A percentile compares a stretch with the other conserved stretches of the same genome.
These are phyloP conservation scores for Portunus trituberculatus DNA, from an alignment of 1,140 invertebrate species.

Conservation along the genomic window DNA sequence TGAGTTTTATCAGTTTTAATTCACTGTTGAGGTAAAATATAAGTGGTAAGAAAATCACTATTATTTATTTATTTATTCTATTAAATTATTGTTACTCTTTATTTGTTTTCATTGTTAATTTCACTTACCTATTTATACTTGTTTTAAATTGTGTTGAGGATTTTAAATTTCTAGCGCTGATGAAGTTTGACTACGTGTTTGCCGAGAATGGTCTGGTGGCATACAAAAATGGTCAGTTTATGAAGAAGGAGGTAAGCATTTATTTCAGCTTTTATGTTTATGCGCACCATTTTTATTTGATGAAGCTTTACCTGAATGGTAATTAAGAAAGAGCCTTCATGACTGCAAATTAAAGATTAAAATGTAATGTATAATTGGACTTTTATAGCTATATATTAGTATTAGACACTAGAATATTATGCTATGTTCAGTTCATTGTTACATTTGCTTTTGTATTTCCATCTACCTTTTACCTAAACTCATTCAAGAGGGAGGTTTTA, in stretches of 20 bases:
- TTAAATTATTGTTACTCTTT: background rate
- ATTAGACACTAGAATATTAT: no score
- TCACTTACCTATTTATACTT: background rate
- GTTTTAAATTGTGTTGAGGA: background rate
- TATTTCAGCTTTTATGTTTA: background rate
- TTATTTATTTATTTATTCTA: background rate
- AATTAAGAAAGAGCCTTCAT: no score
- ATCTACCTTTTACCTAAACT: no score
- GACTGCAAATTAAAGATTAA: no score
- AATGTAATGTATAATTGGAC: no score
- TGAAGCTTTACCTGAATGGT: no score
- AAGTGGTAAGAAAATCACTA: no score
- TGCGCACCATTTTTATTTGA: no score
- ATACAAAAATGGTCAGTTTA: constrained; percentile 87
- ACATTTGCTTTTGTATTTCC: no score
- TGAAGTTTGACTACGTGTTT: constrained; percentile 95
- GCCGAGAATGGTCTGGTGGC: constrained; percentile 97
- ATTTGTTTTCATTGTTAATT: background rate
- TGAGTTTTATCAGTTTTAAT: background rate
- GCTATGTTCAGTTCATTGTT: no score
- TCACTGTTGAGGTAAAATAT: background rate
- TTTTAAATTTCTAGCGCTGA: constrained; percentile 80
- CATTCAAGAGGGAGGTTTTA: no score
- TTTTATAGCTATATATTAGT: no score
- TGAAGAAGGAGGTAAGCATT: constrained; percentile 84